These are phyloP conservation scores for Triops longicaudatus DNA, from an alignment of 1,140 invertebrate genomes.

Conservation along the genomic window DNA sequence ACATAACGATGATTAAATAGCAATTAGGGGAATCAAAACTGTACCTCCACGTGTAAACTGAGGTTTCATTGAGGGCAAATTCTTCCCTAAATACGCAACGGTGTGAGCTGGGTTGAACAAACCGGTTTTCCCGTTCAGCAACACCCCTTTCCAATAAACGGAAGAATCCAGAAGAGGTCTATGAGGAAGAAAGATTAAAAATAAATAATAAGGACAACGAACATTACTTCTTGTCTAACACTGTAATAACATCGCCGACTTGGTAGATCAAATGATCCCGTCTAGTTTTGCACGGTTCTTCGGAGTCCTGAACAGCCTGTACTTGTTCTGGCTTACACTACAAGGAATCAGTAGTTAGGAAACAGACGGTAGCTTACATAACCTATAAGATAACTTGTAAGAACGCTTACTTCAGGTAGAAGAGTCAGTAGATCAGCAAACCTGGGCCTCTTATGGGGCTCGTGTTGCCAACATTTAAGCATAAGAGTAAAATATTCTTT, in stretches of 20 bases:
- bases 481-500: slow-evolving; percentile 86
- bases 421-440: slow-evolving; percentile 75
- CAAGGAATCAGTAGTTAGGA: slow-evolving; percentile 30
- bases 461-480: slow-evolving; percentile 92
- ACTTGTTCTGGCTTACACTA: slow-evolving; percentile 81
- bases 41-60: slow-evolving; percentile 50
- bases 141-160: slow-evolving; percentile 71
- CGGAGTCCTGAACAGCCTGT: slow-evolving; percentile 55
- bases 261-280: slow-evolving; percentile 70
- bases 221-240: slow-evolving; percentile 76
- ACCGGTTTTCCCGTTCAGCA: slow-evolving; percentile 74
- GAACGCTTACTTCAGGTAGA: slow-evolving; percentile 58
- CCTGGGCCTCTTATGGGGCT: slow-evolving; percentile 76
- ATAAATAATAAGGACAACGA: slow-evolving; percentile 17
- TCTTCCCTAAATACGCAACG: slow-evolving; percentile 74
- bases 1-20: too few species aligned
- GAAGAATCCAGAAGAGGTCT: slow-evolving; percentile 33
- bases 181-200: too few species aligned
- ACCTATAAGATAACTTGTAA: background rate
- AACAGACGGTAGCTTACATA: background rate
- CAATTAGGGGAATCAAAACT: background rate
- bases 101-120: slow-evolving; percentile 83
- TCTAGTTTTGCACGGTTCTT: slow-evolving; percentile 40
- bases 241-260: slow-evolving; percentile 83
- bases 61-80: slow-evolving; percentile 58